These are phyloP conservation scores for Probaryconus sp. DNA, from an alignment of 1,140 invertebrate genomes.

Conservation along the genomic window DNA sequence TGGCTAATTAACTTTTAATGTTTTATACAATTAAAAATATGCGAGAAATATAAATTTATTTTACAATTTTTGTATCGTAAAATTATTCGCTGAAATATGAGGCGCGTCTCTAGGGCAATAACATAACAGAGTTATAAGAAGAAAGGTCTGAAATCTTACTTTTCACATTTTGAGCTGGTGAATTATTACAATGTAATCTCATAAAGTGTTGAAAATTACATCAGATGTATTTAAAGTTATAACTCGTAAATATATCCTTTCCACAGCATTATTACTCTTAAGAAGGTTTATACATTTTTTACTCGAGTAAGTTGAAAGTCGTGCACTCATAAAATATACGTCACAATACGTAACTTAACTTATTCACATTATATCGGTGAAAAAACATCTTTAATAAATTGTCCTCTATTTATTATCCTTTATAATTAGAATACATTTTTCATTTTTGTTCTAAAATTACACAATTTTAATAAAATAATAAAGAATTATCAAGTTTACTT, in stretches of 20 bases:
- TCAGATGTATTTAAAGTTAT: slow-evolving; percentile 54
- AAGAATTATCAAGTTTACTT: no score
- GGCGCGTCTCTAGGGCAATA: slow-evolving; percentile 33
- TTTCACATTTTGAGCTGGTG: slow-evolving; percentile 38
- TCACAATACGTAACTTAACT: slow-evolving; percentile 8
- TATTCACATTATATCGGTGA: slow-evolving; percentile 21
- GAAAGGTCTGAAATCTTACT: slow-evolving; percentile 44
- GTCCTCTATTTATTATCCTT: not conserved
- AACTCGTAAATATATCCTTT: slow-evolving; percentile 48
- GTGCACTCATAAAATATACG: slow-evolving; percentile 41
- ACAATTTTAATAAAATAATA: no score
- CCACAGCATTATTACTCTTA: slow-evolving; percentile 34
- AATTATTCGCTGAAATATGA: slow-evolving; percentile 41
- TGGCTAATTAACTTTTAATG: no score
- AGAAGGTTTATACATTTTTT: slow-evolving; percentile 40
- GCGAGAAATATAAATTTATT: slow-evolving; percentile 10
- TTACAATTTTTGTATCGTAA: slow-evolving; percentile 36
- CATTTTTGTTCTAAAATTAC: not conserved
- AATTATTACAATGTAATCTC: slow-evolving; percentile 50
- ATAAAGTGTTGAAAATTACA: slow-evolving; percentile 55
- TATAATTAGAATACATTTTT: slow-evolving; percentile 1
- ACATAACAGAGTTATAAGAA: slow-evolving; percentile 39
- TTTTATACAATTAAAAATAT: no score
- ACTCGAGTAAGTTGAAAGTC: slow-evolving; percentile 31
- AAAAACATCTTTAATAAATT: slow-evolving; percentile 1